Evolutionary conservation across 1,140 invertebrate species (phyloP), one percentile per base, ranked within the genome.

Genomic region (Lamellibrachia luymesi): DNA sequence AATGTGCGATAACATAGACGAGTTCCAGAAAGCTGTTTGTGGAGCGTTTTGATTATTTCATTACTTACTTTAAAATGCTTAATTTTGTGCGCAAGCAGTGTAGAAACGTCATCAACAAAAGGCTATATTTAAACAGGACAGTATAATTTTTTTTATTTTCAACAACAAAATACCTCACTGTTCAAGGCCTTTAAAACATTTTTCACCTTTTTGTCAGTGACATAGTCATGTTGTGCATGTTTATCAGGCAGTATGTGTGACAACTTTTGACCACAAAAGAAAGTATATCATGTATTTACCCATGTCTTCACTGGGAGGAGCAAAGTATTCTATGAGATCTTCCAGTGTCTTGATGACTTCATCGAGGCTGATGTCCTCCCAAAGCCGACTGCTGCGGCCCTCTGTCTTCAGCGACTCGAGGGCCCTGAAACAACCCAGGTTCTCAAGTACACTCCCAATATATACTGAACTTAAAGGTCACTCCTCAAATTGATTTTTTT

Each of bases 311-410:
- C 98, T 98, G 5, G 99, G 99, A 96, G 99, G 99, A 90, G 98
- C 98, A 97, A 99, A 99, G 96, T 99, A 99, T 96, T 99, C 99
- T 95, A 99, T 99, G 93, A 99, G 97, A 97, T 99, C 99, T 96
- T 99, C 99, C 50, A 99, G 97, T 95, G 98, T 99, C 98, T 99
- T 99, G 38, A 99, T 98, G 98, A 99, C 99, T 97, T 99, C 99
- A 94, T 98, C 98, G 1, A 99, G 97, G 96, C 98, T 99, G 4
- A 99, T 98, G 80, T 97, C 97, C 94, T 97, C 97, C 96, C 96
- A 98, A 98, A 96, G 98, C 91, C 94, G 94, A 93, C 95, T 95
- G 91, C 95, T 96, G 91, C 96, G 95, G 22, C 96, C 98, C 94
- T 98, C 97, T 97, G 95, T 95, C 93, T 99, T 98, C 92, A 99